These are phyloP conservation scores for Capromys pilorides DNA, from an alignment of 2,797 vertebrate species.

Conservation along the genomic window DNA sequence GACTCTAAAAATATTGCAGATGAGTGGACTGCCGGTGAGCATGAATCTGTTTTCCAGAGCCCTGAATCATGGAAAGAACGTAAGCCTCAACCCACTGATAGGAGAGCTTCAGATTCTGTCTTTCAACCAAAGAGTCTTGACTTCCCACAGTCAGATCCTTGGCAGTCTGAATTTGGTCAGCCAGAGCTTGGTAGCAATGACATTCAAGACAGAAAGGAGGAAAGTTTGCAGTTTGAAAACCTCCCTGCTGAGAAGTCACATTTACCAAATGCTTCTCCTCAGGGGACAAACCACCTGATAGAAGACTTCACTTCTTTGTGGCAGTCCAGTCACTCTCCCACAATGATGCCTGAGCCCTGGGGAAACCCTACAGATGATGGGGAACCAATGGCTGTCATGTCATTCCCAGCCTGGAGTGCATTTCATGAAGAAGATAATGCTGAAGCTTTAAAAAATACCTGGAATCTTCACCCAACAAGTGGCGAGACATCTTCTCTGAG, in stretches of 20 bases:
- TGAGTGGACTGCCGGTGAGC: slow-evolving; percentile 87
- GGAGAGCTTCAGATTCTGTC: slow-evolving; percentile 84
- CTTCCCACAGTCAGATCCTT: slow-evolving; percentile 75
- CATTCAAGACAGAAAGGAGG: slow-evolving; percentile 52
- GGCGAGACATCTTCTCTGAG: slow-evolving; percentile 70
- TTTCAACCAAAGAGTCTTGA: slow-evolving; percentile 82
- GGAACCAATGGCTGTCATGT: slow-evolving; percentile 24
- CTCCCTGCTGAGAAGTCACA: background rate
- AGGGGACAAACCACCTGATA: slow-evolving; percentile 76
- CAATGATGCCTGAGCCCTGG: slow-evolving; percentile 80
- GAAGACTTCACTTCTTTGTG: slow-evolving; percentile 82
- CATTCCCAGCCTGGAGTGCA: slow-evolving; percentile 80
- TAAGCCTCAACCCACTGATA: slow-evolving; percentile 79
- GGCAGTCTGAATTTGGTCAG: slow-evolving; percentile 79
- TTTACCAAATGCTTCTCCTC: slow-evolving; percentile 70
- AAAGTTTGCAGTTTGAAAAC: slow-evolving; percentile 62
- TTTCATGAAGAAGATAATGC: slow-evolving; percentile 79
- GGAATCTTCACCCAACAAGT: slow-evolving; percentile 77
- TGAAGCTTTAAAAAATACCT: slow-evolving; percentile 75
- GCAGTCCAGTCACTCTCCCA: slow-evolving; percentile 74
- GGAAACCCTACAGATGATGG: slow-evolving; percentile 60
- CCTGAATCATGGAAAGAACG: slow-evolving; percentile 86
- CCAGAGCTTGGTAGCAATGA: background rate
- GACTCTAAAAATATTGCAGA: slow-evolving; percentile 85
- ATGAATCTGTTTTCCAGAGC: slow-evolving; percentile 87